phyloP scores from a whole-genome alignment of 2,113 vertebrate genomes.

The Pteruthius melanotis region DNA sequence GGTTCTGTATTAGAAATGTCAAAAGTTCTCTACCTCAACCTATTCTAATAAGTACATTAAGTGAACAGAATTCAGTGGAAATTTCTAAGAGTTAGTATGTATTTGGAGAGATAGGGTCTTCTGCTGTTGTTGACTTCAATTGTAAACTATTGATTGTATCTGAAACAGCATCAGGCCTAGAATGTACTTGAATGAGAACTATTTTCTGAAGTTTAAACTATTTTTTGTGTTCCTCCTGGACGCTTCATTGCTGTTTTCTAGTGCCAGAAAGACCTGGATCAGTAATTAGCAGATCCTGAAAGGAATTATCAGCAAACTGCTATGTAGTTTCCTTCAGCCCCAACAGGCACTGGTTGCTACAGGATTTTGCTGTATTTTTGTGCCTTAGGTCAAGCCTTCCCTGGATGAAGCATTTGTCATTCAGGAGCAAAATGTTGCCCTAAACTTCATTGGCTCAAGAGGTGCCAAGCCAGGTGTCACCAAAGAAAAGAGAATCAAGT shows the following conservation, averaged over 20 bases:
- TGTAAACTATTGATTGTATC: not conserved
- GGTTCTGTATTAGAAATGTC: not conserved
- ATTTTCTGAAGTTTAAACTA: not conserved
- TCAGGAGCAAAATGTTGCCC: conserved; percentile 96
- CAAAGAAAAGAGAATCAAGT: conserved; percentile 96
- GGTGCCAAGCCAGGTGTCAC: conserved; percentile 98
- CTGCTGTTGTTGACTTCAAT: not conserved
- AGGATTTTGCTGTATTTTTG: not conserved
- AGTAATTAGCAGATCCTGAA: not conserved
- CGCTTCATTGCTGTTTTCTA: not conserved
- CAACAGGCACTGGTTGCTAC: not conserved
- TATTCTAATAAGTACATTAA: not conserved
- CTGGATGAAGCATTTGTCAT: conserved; percentile 98
- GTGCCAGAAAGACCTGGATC: not conserved
- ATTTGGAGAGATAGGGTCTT: not conserved
- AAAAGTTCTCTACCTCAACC: not conserved
- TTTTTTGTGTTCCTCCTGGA: not conserved
- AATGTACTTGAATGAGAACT: not conserved
- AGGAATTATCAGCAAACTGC: not conserved
- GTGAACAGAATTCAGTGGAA: not conserved
- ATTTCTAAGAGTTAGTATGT: not conserved
- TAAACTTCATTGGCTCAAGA: conserved; percentile 97
- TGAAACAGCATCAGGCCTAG: not conserved
- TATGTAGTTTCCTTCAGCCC: not conserved
- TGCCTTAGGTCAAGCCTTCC: conserved; percentile 89